Evolutionary conservation across 2,797 vertebrate species (phyloP).

Genomic region (Cyclura pinguis): DNA sequence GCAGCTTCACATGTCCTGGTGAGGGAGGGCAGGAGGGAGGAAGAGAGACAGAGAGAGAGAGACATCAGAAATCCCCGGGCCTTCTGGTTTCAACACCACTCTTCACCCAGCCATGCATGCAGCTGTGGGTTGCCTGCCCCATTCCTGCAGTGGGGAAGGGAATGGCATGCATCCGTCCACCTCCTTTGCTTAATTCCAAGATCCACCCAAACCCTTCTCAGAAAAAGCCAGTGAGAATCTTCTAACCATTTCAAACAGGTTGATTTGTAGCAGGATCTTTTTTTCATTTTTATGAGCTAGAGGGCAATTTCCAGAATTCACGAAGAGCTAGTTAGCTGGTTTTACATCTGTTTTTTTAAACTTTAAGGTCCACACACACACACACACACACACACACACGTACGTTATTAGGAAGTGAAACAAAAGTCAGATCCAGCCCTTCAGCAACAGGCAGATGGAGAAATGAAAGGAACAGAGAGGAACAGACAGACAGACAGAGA

Average conservation of each 20-base stretch:
- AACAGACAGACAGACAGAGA: neutral
- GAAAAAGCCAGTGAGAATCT: neutral
- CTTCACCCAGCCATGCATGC: neutral
- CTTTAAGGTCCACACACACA: too few species aligned
- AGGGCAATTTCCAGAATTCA: neutral
- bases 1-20: neutral
- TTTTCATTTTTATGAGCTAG: neutral
- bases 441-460: too few species aligned
- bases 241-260: neutral
- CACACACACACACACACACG: neutral
- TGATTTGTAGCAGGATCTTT: neutral
- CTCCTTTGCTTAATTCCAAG: neutral
- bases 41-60: neutral
- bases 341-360: neutral
- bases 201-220: neutral
- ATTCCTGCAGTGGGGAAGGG: too few species aligned
- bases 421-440: neutral
- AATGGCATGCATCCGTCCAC: too few species aligned
- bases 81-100: neutral
- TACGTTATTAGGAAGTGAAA: neutral
- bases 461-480: neutral
- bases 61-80: too few species aligned
- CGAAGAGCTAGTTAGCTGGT: neutral
- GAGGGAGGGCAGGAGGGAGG: neutral
- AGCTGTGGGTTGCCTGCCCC: neutral